Conservation (phyloP, 1,140 invertebrate genomes). For the Latrodectus geometricus region DNA sequence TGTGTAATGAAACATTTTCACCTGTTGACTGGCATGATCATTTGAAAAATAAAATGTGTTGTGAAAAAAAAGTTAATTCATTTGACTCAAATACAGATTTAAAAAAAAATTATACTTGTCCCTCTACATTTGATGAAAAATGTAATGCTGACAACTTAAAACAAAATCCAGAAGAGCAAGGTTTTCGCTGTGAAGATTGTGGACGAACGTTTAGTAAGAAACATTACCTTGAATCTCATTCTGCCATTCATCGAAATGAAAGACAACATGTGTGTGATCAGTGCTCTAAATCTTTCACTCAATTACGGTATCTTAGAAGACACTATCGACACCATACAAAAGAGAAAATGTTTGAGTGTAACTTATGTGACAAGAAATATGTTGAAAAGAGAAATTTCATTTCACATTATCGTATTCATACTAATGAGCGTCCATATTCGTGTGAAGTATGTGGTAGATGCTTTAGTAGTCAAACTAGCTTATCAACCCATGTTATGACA, state of each 20-base stretch:
- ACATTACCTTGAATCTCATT: conserved; percentile 5
- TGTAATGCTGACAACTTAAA: not conserved
- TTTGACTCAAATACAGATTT: not conserved
- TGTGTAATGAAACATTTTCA: not conserved
- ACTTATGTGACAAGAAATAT: conserved; percentile 15
- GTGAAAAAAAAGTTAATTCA: not conserved
- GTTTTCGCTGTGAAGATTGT: conserved; percentile 5
- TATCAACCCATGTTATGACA: not conserved
- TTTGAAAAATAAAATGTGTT: not conserved
- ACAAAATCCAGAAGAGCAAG: not conserved
- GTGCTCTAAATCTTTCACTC: not conserved
- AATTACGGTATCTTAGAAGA: conserved; percentile 3
- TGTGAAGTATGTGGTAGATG: conserved; percentile 14
- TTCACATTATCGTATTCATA: conserved; percentile 1
- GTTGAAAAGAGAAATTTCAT: conserved; percentile 11
- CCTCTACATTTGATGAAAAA: not conserved
- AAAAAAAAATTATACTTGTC: not conserved
- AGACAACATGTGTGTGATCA: not conserved
- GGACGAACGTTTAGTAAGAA: not conserved
- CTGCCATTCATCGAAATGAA: not conserved
- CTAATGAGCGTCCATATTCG: conserved; percentile 5
- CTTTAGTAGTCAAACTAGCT: conserved; percentile 10
- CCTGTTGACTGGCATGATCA: not conserved
- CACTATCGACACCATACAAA: conserved; percentile 3
- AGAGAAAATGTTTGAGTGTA: conserved; percentile 10